Conservation (phyloP, 2,888 invertebrate genomes). For the Drosophila atripex region DNA sequence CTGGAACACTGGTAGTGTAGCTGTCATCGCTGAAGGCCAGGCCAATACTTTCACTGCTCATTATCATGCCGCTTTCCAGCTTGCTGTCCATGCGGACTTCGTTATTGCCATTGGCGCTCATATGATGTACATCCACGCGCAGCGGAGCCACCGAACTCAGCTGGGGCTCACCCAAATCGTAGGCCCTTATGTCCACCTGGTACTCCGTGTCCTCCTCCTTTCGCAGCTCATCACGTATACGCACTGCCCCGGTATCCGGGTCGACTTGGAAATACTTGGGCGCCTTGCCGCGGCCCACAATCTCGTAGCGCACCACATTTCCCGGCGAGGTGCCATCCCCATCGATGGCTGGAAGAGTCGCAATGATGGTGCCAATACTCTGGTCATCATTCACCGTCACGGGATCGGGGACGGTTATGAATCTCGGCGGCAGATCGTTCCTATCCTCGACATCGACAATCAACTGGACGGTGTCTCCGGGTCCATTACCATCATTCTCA, state of each 20-base stretch:
- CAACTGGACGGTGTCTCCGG: constrained; percentile 89
- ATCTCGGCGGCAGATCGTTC: constrained; percentile 94
- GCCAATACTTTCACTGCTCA: constrained; percentile 85
- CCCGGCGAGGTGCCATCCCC: constrained; percentile 93
- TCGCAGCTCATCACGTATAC: constrained; percentile 92
- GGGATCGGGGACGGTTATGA: constrained; percentile 92
- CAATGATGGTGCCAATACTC: constrained; percentile 91
- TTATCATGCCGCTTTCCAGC: constrained; percentile 75
- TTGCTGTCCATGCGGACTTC: constrained; percentile 72
- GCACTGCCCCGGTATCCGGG: constrained; percentile 91
- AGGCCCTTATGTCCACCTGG: constrained; percentile 93
- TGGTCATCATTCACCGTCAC: constrained; percentile 93
- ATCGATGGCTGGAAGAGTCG: constrained; percentile 91
- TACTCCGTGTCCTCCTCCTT: constrained; percentile 95
- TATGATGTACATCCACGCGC: constrained; percentile 92
- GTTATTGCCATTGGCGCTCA: constrained; percentile 88
- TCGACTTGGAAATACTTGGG: constrained; percentile 94
- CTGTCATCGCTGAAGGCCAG: constrained; percentile 94
- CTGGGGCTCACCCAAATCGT: constrained; percentile 93
- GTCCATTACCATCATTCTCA: constrained; percentile 89
- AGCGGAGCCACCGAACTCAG: constrained; percentile 92
- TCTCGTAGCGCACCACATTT: constrained; percentile 91
- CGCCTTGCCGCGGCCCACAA: constrained; percentile 92
- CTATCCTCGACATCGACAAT: constrained; percentile 88
- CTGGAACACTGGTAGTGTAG: constrained; percentile 92